These are phyloP conservation scores for Drosophila rufa DNA, from an alignment of 1,140 invertebrate species.

Conservation along the genomic window DNA sequence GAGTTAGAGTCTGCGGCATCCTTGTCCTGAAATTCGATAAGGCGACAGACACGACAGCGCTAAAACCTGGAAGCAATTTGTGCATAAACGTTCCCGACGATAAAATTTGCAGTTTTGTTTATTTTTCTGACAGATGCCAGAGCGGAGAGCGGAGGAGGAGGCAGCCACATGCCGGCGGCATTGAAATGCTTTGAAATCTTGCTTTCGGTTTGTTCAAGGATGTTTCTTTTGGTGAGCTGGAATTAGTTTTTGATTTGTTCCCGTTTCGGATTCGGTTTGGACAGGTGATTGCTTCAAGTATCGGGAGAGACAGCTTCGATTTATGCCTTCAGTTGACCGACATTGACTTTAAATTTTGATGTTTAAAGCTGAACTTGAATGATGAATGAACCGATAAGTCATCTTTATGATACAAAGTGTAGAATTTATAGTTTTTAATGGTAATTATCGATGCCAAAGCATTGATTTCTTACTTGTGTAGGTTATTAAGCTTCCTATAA, in stretches of 20 bases:
- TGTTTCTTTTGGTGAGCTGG: constrained; percentile 52
- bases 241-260: constrained; percentile 75
- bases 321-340: background rate
- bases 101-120: constrained; percentile 83
- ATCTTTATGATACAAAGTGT: background rate
- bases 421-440: background rate
- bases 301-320: constrained; percentile 9
- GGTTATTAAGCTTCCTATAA: background rate
- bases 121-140: constrained; percentile 77
- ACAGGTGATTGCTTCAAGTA: constrained; percentile 37
- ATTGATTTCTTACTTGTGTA: background rate
- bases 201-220: constrained; percentile 58
- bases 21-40: constrained; percentile 75
- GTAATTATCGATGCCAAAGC: background rate
- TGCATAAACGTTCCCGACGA: constrained; percentile 81
- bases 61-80: constrained; percentile 83
- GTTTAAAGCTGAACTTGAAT: background rate
- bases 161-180: constrained; percentile 31
- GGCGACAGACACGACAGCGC: constrained; percentile 62
- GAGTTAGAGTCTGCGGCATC: constrained; percentile 41
- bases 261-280: constrained; percentile 49
- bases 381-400: background rate
- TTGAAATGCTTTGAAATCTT: constrained; percentile 65
- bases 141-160: background rate
- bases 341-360: background rate